phyloP scores from a whole-genome alignment of 2,888 invertebrate genomes.

The Euplagia quadripunctaria region DNA sequence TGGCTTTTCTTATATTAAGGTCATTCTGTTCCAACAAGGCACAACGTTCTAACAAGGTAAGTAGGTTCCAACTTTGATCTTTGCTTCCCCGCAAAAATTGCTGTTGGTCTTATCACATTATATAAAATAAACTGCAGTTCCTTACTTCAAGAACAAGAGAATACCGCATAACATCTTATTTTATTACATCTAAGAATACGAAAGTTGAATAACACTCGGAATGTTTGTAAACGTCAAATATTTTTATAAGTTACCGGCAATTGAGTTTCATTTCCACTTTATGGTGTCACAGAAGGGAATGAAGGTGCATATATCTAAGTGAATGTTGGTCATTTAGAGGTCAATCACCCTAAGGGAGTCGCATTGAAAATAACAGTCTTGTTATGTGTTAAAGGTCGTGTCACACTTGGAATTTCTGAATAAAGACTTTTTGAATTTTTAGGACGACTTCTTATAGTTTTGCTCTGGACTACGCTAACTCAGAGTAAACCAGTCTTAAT shows the following conservation, averaged over 20 bases:
- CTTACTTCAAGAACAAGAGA: not conserved
- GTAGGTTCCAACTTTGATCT: not conserved
- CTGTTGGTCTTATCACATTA: not conserved
- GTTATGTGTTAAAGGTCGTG: constrained; percentile 59
- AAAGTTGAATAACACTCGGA: constrained; percentile 16
- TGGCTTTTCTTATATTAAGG: not conserved
- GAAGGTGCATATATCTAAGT: constrained; percentile 56
- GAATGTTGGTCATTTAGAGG: constrained; percentile 68
- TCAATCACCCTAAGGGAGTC: constrained; percentile 69
- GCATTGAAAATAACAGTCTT: constrained; percentile 68
- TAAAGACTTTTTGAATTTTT: not conserved
- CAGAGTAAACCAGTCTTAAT: not conserved
- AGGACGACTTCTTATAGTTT: not conserved
- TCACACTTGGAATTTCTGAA: constrained; percentile 38
- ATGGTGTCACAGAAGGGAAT: constrained; percentile 38
- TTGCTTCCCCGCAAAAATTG: too few species aligned
- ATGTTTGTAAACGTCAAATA: constrained; percentile 14
- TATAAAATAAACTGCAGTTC: constrained; percentile 10
- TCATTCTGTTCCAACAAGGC: not conserved
- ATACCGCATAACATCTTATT: not conserved
- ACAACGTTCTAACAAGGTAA: not conserved
- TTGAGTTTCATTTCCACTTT: constrained; percentile 41
- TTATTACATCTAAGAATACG: constrained; percentile 4
- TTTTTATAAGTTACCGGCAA: constrained; percentile 35
- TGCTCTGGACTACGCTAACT: too few species aligned